Percentiles rank a stretch among this genome's conserved stretches.
Conservation (phyloP, 2,888 invertebrate genomes). For the Lacanobia oleracea region DNA sequence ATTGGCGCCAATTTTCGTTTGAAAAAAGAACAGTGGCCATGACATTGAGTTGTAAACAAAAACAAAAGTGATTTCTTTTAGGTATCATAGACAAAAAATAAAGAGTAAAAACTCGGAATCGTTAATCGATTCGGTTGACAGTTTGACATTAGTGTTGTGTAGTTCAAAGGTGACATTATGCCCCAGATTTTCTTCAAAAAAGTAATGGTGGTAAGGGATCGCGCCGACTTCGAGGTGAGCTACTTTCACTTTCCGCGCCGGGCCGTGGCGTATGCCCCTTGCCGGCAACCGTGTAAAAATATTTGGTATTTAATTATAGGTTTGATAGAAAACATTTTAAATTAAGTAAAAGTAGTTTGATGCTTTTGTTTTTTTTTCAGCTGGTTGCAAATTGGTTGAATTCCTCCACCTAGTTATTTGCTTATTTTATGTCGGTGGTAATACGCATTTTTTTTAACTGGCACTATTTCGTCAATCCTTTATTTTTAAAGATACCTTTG, state of each 20-base stretch:
- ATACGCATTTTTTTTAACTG: neutral
- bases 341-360: neutral
- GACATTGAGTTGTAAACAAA: constrained; percentile 65
- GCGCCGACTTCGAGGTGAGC: constrained; percentile 87
- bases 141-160: constrained; percentile 61
- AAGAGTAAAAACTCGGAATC: constrained; percentile 33
- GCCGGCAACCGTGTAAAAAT: constrained; percentile 58
- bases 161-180: constrained; percentile 82
- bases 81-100: constrained; percentile 36
- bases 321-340: constrained; percentile 6
- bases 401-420: neutral
- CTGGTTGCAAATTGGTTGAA: no score
- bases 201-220: constrained; percentile 88
- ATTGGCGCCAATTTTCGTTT: constrained; percentile 32
- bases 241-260: constrained; percentile 85
- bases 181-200: constrained; percentile 90
- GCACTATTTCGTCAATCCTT: neutral
- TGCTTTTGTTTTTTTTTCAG: neutral
- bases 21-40: constrained; percentile 60
- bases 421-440: no score
- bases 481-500: neutral
- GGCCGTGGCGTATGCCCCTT: constrained; percentile 67
- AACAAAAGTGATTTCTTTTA: constrained; percentile 54
- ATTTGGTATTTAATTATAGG: constrained; percentile 29
- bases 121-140: constrained; percentile 34